Percentiles rank a stretch among this genome's conserved stretches.
These are phyloP conservation scores for Callyntrura guangdongensis DNA, from an alignment of 2,888 invertebrate genomes.

Conservation along the genomic window DNA sequence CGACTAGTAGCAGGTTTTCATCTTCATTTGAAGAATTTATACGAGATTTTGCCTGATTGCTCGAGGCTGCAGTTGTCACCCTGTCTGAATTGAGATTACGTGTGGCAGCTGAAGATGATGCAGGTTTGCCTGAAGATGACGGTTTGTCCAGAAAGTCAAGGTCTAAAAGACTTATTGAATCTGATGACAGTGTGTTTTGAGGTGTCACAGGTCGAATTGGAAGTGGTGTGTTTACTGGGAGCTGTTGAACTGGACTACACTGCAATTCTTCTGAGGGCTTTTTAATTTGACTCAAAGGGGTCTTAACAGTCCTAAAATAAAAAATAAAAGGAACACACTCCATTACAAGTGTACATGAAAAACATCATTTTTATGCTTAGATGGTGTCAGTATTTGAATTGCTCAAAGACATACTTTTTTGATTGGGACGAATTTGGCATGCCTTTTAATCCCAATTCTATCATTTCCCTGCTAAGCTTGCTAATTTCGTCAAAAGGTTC, in stretches of 20 bases:
- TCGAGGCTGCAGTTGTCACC: background rate
- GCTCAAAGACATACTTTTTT: no score
- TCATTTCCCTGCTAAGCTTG: conserved; percentile 82
- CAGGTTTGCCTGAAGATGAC: background rate
- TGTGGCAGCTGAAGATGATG: background rate
- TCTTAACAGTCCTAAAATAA: conserved; percentile 74
- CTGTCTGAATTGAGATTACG: conserved; percentile 41
- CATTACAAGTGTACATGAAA: no score
- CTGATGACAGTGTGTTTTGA: conserved; percentile 7
- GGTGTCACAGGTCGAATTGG: conserved; percentile 27
- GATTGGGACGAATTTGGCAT: conserved; percentile 60
- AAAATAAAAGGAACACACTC: no score
- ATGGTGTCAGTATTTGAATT: no score
- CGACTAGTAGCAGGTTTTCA: conserved; percentile 78
- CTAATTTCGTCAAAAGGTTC: conserved; percentile 82
- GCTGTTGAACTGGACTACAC: background rate
- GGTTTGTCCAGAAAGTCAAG: conserved; percentile 82
- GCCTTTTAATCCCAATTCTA: conserved; percentile 81
- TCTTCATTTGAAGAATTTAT: conserved; percentile 73
- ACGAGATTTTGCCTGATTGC: conserved; percentile 39
- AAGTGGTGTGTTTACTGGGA: background rate
- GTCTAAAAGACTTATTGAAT: conserved; percentile 75
- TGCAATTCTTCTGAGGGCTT: conserved; percentile 53
- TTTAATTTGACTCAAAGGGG: conserved; percentile 77
- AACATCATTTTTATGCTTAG: no score